Evolutionary conservation across 2,888 invertebrate genomes (phyloP), one percentile per base, ranked within the genome.

Genomic region (Fabriciana adippe): DNA sequence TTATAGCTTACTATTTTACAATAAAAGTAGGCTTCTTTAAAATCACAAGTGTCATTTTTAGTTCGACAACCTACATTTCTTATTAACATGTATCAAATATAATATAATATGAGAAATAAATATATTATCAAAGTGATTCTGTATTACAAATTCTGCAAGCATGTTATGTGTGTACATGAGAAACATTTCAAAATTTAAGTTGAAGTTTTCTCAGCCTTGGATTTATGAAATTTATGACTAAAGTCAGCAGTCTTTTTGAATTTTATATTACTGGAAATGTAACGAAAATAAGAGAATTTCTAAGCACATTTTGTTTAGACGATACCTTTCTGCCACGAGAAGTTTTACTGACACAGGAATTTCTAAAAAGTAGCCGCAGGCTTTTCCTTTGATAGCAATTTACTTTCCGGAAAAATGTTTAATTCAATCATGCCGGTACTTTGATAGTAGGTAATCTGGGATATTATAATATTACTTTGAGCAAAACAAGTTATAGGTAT

Each of bases 391-490:
- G 72, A 68, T 66, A 67, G 59, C 66, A 72, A 74, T 69, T 70
- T 72, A 68, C 59, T 72, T 72, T 70, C 65, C 63, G 62, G 68
- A 72, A 71, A 69, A 73, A 72, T 72, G 67, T 72, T 74, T 74
- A 71, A 69, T 72, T 71, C 68, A 72, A 71, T 72, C 64, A 45
- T 21, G 45, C 31, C 31, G 59, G 57, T 53, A 65, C 56, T 53
- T 65, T 65, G 41, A 21, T 47, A 57, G 16, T 41, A 41, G 35
- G 35, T 51, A 65, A 65, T 57, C 51, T 57, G 45, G 53, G 64
- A 47, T 57, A 59, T 59, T 26, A 21, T 47, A 47, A 59, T 48
- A 48, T 59, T 26, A 59, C 47, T 59, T 48, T 48, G 47, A 59
- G 47, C 48, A 26, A 26, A 47, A 26, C 47, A 53, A 65, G 57